Evolutionary conservation across 2,797 vertebrate species (phyloP).

Genomic region (Trachops cirrhosus): DNA sequence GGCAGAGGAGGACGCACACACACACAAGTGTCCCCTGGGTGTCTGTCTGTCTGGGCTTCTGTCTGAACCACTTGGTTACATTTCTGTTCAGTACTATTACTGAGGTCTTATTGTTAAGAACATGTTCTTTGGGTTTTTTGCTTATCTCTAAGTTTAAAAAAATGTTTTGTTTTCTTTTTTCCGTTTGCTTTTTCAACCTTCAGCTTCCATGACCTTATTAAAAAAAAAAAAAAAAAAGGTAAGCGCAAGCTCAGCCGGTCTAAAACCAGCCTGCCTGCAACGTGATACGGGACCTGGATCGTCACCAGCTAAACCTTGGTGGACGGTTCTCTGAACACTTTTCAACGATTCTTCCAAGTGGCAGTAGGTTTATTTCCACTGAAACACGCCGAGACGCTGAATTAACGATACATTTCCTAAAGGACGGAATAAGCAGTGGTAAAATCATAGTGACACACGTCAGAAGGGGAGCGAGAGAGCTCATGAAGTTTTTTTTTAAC

Average conservation of each 20-base stretch:
- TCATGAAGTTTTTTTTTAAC: neutral
- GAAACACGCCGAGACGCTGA: neutral
- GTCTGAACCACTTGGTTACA: neutral
- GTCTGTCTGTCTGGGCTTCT: neutral
- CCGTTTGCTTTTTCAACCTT: constrained; percentile 60
- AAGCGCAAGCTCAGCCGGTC: constrained; percentile 47
- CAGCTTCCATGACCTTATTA: constrained; percentile 46
- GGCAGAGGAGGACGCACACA: constrained; percentile 2
- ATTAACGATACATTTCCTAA: constrained; percentile 12
- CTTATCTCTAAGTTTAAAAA: constrained; percentile 45
- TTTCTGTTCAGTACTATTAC: constrained; percentile 34
- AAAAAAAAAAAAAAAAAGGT: constrained; percentile 18
- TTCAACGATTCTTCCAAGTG: constrained; percentile 62
- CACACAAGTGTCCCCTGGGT: neutral
- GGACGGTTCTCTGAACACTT: constrained; percentile 52
- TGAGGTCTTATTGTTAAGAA: constrained; percentile 37
- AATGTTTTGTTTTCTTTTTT: neutral
- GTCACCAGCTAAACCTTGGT: constrained; percentile 41
- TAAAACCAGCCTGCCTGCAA: constrained; percentile 64
- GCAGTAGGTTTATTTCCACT: constrained; percentile 59
- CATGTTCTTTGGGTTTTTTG: constrained; percentile 44
- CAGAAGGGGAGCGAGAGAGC: neutral
- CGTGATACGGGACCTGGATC: constrained; percentile 32
- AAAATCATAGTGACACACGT: neutral
- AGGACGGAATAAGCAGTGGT: neutral